Evolutionary conservation across 2,113 vertebrate species (phyloP).

Genomic region (Speoplatyrhinus poulsoni): DNA sequence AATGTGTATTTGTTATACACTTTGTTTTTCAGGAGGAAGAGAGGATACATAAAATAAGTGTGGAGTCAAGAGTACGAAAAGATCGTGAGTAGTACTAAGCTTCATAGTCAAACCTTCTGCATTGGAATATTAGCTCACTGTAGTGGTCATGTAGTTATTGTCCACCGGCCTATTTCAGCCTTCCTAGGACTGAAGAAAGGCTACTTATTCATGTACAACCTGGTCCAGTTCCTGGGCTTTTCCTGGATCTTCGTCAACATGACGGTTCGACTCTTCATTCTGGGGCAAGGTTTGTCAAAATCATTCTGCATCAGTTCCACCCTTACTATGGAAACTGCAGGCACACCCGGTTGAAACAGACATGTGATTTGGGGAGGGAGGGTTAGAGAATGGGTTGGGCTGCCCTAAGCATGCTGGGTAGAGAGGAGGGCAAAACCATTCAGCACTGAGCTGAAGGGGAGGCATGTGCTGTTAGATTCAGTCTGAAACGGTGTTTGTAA

Average conservation of each 20-base stretch:
- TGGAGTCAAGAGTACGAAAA: slow-evolving; percentile 89
- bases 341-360: too few species aligned
- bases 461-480: too few species aligned
- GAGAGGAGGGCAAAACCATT: too few species aligned
- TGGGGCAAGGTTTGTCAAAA: slow-evolving; percentile 83
- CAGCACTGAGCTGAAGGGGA: too few species aligned
- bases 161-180: slow-evolving; percentile 37
- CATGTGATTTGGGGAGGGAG: too few species aligned
- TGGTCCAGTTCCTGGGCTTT: slow-evolving; percentile 94
- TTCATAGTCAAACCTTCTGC: background rate
- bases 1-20: background rate
- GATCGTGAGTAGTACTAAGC: slow-evolving; percentile 85
- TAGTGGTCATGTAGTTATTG: background rate
- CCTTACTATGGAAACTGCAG: too few species aligned
- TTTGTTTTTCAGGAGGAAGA: slow-evolving; percentile 85
- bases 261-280: slow-evolving; percentile 89
- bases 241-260: slow-evolving; percentile 96
- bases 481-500: too few species aligned
- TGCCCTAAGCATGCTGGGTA: too few species aligned
- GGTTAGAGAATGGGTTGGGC: too few species aligned
- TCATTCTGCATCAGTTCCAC: slow-evolving; percentile 9
- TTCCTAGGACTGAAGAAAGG: slow-evolving; percentile 83
- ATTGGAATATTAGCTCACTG: background rate
- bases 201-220: slow-evolving; percentile 92
- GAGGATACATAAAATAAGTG: slow-evolving; percentile 84